Evolutionary conservation across 2,888 invertebrate species (phyloP).

Genomic region (Scaeva pyrastri): DNA sequence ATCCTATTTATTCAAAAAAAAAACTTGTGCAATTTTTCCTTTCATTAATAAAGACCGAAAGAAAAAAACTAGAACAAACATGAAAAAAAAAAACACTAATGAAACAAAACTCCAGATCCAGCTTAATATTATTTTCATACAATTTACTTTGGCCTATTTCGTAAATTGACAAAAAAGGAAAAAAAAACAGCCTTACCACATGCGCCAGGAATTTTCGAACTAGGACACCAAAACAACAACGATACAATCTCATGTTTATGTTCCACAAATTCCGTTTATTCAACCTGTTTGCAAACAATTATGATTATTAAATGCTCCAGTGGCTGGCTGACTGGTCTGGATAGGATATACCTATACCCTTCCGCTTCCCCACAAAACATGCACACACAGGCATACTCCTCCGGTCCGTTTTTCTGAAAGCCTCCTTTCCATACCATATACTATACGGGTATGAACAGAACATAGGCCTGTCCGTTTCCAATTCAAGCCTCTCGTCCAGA

Average conservation of each 20-base stretch:
- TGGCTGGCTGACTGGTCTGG: conserved; percentile 38
- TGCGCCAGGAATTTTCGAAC: conserved; percentile 31
- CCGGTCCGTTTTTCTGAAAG: background rate
- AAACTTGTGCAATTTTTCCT: no score
- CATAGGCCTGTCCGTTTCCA: no score
- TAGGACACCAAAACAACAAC: conserved; percentile 55
- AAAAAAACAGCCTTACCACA: conserved; percentile 2
- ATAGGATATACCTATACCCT: background rate
- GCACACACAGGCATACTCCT: no score
- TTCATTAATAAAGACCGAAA: no score
- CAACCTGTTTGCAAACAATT: conserved; percentile 75
- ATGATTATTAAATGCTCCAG: conserved; percentile 68
- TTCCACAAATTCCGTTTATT: conserved; percentile 67
- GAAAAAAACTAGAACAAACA: background rate
- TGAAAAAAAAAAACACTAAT: background rate
- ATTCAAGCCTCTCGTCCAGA: background rate
- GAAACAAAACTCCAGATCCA: background rate
- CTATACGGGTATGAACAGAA: no score
- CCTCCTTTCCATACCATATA: background rate
- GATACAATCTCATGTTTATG: conserved; percentile 60
- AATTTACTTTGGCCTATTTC: conserved; percentile 25
- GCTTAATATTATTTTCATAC: conserved; percentile 1
- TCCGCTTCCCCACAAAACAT: no score
- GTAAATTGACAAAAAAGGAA: background rate
- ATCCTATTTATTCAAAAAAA: no score